Evolutionary conservation across 2,113 vertebrate species (phyloP), one percentile per base, ranked within the genome.

Genomic region (Ictalurus punctatus): DNA sequence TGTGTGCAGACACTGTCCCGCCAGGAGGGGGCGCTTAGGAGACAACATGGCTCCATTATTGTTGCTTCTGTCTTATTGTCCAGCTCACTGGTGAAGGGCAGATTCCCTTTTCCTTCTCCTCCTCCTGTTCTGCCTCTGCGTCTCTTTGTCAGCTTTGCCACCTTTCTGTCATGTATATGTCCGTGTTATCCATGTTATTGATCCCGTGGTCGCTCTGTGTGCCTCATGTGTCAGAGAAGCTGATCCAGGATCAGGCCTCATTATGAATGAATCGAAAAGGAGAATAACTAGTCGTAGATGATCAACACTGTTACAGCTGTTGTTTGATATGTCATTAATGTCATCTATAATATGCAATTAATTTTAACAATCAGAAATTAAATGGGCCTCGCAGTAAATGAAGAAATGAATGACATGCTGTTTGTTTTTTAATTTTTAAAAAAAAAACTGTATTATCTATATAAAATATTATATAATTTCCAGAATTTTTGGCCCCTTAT

Each of bases 1-100:
- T 37, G 86, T 92, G 86, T 91, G 92, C 93, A 95, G 94, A 92
- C 92, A 91, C 90, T 85, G 91, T 89, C 88, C 92, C 74, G 81
- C 91, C 92, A 92, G 94, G 91, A 89, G 93, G 90, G 44, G 92
- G 88, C 86, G 91, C 90, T n/a, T 94, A 92, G 93, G 89, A 85
- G 89, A 25, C 90, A 17, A 48, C 79, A 12, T 54, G 54, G 74
- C 89, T 86, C 80, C 74, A 73, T 89, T 65, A 74, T 34, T 82
- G 12, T 58, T 88, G 61, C 89, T 90, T 90, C 87, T 88, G 56
- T 91, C 90, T 91, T 56, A 67, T 91, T 89, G 91, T 84, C 90
- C 88, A 44, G 65, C 23, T 89, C 85, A 73, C 74, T 85, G 86
- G 86, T 87, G 88, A 86, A 78, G 90, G 88, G 63, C 86, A 76